These are phyloP conservation scores for Apantesis nais DNA, from an alignment of 2,888 invertebrate species.

Conservation along the genomic window DNA sequence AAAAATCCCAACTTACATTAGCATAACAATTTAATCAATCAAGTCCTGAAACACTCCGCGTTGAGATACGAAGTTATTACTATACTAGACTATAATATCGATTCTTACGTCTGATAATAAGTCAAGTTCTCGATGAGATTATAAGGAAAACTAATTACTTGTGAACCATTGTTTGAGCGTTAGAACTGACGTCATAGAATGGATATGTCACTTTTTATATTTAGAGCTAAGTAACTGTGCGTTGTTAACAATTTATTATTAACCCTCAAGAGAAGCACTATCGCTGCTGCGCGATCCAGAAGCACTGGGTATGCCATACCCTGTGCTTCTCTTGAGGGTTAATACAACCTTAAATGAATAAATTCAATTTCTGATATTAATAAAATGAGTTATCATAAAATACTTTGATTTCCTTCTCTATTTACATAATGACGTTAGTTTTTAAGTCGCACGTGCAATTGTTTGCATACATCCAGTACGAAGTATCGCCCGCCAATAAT, in stretches of 20 bases:
- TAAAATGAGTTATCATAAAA: not conserved
- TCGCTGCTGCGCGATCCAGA: too few species aligned
- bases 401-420: not conserved
- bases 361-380: not conserved
- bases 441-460: constrained; percentile 9
- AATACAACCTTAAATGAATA: not conserved
- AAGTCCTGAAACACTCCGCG: constrained; percentile 55
- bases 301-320: too few species aligned
- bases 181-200: not conserved
- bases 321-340: too few species aligned
- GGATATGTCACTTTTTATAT: not conserved
- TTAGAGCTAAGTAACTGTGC: not conserved
- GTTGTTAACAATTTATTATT: too few species aligned
- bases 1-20: constrained; percentile 74
- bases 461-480: constrained; percentile 32
- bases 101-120: constrained; percentile 12
- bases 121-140: not conserved
- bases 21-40: constrained; percentile 81
- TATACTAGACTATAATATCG: constrained; percentile 15
- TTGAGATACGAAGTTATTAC: constrained; percentile 49
- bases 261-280: too few species aligned
- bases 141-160: not conserved
- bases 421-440: not conserved
- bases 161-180: not conserved
- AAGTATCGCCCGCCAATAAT: constrained; percentile 55